Evolutionary conservation across 2,113 vertebrate species (phyloP), one percentile per base, ranked within the genome.

Genomic region (Silurus asotus): DNA sequence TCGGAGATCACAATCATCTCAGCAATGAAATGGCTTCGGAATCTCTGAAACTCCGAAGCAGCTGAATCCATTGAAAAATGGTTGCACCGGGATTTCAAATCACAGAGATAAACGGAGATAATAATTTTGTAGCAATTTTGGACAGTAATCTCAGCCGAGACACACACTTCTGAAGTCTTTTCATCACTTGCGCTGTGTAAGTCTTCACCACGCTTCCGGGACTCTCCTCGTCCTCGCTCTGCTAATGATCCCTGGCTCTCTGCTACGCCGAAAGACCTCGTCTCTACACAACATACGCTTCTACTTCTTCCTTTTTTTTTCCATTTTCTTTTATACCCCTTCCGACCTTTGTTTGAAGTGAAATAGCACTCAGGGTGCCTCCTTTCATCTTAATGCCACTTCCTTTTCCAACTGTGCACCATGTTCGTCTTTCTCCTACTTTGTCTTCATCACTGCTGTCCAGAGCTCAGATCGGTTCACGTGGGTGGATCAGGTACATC

Each of bases 351-450:
- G 74, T 83, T 89, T 89, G 88, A 86, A 89, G 84, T 76, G 75
- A 74, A 70, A 80, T 77, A 70, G 74, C 20, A 74, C 86, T 86
- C 88, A 25, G 78, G 78, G 76, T 82, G 85, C 86, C 78, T 87
- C 75, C 86, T 89, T 89, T 89, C 80, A 89, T 89, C 86, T 83
- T 87, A 89, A 87, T 89, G 88, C 84, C 88, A 89, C 59, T 81
- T 86, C 55, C 81, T 65, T 81, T 70, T 86, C 83, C 77, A 78
- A 55, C 77, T 61, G 77, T 61, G 77, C 77, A 48, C 28, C 56
- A 61, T 80, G 56, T 80, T 13, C 56, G 45, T 37, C 25, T 59
- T 37, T 59, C 77, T 80, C 61, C 17, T 61, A 80, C 28, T 61
- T 59, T 61, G 28, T 80, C 77, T 61, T 80, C 17, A 37, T 4